phyloP scores from a whole-genome alignment of 2,888 invertebrate genomes.

The Cheilosia scutellata region DNA sequence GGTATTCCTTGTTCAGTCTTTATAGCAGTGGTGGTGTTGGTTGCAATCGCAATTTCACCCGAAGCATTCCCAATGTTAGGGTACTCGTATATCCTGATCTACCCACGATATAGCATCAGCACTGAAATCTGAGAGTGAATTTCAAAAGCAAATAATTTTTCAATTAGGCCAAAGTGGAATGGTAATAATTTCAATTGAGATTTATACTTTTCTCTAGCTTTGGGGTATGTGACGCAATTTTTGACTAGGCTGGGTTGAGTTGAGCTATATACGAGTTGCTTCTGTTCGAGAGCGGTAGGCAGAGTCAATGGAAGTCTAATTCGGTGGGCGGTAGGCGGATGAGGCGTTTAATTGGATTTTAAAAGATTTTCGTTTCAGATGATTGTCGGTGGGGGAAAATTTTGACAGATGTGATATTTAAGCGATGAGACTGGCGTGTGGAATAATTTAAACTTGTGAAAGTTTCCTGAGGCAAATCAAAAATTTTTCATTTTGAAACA shows the following conservation, averaged over 20 bases:
- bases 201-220: constrained; percentile 51
- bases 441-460: constrained; percentile 16
- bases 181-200: constrained; percentile 70
- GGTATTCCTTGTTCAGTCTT: neutral
- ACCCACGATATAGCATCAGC: constrained; percentile 7
- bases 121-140: constrained; percentile 49
- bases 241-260: constrained; percentile 14
- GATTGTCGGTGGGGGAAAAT: constrained; percentile 27
- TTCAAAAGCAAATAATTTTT: constrained; percentile 74
- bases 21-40: neutral
- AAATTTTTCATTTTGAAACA: neutral
- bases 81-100: constrained; percentile 11
- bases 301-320: constrained; percentile 22
- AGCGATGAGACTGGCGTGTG: neutral
- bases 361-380: constrained; percentile 55
- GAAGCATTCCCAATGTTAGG: constrained; percentile 34
- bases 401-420: constrained; percentile 68
- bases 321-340: constrained; percentile 14
- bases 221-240: constrained; percentile 62
- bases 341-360: constrained; percentile 73
- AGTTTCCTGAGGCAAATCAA: neutral
- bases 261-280: constrained; percentile 22
- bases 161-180: constrained; percentile 66
- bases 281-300: constrained; percentile 23
- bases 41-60: constrained; percentile 61